Conservation (phyloP, 2,113 vertebrate species). For the Phrynocephalus versicolor region DNA sequence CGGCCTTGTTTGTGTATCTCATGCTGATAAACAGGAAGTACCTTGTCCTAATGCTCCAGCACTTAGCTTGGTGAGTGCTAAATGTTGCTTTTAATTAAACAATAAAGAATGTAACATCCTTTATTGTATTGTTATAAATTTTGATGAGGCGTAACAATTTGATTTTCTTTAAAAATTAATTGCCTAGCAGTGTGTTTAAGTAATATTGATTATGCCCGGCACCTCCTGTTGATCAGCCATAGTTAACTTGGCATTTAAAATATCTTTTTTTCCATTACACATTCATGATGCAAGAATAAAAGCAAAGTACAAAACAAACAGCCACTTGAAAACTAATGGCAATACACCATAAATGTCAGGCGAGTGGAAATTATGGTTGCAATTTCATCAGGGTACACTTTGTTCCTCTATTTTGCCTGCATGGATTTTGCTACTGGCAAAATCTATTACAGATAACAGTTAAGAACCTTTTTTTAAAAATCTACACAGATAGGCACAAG, state of each 20-base stretch:
- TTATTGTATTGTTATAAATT: conserved; percentile 79
- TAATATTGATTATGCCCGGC: conserved; percentile 80
- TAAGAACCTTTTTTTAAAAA: conserved; percentile 87
- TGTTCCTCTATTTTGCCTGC: conserved; percentile 87
- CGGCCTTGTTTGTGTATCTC: conserved; percentile 56
- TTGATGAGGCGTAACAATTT: conserved; percentile 75
- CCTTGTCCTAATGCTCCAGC: conserved; percentile 65
- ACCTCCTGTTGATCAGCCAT: conserved; percentile 77
- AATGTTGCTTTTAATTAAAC: conserved; percentile 86
- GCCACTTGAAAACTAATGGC: conserved; percentile 88
- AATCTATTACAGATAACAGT: conserved; percentile 88
- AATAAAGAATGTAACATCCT: conserved; percentile 77
- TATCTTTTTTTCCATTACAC: conserved; percentile 84
- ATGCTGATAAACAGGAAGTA: conserved; percentile 63
- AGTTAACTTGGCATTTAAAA: conserved; percentile 85
- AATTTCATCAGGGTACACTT: conserved; percentile 87
- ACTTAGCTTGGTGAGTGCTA: conserved; percentile 69
- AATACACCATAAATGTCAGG: conserved; percentile 88
- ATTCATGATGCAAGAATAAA: conserved; percentile 85
- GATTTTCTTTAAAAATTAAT: conserved; percentile 85
- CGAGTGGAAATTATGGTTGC: conserved; percentile 86
- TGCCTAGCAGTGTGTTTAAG: conserved; percentile 80
- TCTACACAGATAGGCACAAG: conserved; percentile 80
- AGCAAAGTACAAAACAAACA: conserved; percentile 86
- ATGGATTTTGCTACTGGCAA: conserved; percentile 86